Conservation (phyloP, 2,888 invertebrate species). For the Lasioglossum malachurum region DNA sequence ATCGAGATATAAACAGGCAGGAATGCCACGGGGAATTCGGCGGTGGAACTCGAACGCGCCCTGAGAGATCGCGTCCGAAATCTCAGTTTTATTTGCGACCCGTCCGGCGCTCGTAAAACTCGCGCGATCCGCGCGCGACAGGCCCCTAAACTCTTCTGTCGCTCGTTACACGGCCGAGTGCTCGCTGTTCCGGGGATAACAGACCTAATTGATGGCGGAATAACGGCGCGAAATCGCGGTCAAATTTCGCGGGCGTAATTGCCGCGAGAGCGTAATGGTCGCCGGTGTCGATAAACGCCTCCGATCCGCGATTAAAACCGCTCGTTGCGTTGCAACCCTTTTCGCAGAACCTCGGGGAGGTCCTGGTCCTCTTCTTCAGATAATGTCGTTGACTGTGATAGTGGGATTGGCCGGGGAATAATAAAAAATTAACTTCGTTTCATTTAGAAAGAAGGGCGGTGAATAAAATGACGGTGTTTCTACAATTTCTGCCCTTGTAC, state of each 20-base stretch:
- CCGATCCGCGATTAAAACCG: not conserved
- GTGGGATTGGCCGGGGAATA: not conserved
- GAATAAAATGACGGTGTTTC: not conserved
- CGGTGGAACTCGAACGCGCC: constrained; percentile 34
- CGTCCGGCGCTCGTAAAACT: constrained; percentile 55
- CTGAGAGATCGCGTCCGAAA: constrained; percentile 32
- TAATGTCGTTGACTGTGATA: not conserved
- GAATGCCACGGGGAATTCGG: constrained; percentile 44
- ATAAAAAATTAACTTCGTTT: not conserved
- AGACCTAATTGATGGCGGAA: constrained; percentile 64
- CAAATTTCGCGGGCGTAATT: constrained; percentile 53
- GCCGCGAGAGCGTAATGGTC: constrained; percentile 38
- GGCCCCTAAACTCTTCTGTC: constrained; percentile 36
- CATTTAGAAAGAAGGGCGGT: not conserved
- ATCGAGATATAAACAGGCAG: constrained; percentile 65
- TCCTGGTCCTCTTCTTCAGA: not conserved
- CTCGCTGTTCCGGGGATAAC: constrained; percentile 48
- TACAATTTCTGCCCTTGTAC: too few relatives aligned
- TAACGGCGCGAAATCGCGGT: constrained; percentile 66
- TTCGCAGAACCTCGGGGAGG: constrained; percentile 16
- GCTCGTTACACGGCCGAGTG: constrained; percentile 40
- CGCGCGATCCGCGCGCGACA: constrained; percentile 54
- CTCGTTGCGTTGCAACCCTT: not conserved
- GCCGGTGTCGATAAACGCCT: constrained; percentile 33
- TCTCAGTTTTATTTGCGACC: constrained; percentile 49